Base-by-base conservation (phyloP, 2,113 vertebrate species). In the Megaceryle torquata region DNA sequence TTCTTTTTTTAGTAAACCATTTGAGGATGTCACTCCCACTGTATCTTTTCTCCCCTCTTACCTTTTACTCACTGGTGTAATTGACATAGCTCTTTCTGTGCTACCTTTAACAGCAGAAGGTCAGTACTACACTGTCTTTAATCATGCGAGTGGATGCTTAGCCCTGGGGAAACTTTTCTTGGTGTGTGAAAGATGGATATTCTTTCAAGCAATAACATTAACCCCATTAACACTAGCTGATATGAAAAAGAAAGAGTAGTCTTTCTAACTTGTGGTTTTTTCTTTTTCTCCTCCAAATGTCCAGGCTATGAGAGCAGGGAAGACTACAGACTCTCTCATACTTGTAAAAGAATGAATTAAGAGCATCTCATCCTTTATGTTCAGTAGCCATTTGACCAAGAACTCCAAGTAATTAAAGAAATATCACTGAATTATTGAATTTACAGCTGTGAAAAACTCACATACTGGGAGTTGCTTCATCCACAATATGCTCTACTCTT, bases 1-100 rank as follows among this genome's bases (percentile, higher is more conserved):
- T 41, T 89, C 37, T 94, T 89, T 53, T 43, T 33, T 88, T n/a
- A 82, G 48, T 84, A 75, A 91, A 92, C 70, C 86, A 88, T 89
- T 64, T 69, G 79, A 89, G 51, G 68, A 43, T 88, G 18, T 60
- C 68, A 82, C 7, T 82, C 60, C 78, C 33, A 81, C 74, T 80
- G 39, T 31, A 51, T 15, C 57, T 95, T 83, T 86, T 35, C 35
- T 68, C 92, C 35, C 46, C 51, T 78, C 9, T 94, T 48, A 53
- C 8, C 4, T 16, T 83, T 67, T 75, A 70, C 18, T 60, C 29
- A 33, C 14, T 33, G 24, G 4, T 71, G 14, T 33, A 70, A 88
- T 41, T 83, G 56, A 70, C 25, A 28, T 28, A 59, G 24, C 17
- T 88, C 14, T 6, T 88, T 90, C 59, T 28, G 25, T 44, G 24